phyloP scores from a whole-genome alignment of 2,113 vertebrate genomes.

The Galemys pyrenaicus region DNA sequence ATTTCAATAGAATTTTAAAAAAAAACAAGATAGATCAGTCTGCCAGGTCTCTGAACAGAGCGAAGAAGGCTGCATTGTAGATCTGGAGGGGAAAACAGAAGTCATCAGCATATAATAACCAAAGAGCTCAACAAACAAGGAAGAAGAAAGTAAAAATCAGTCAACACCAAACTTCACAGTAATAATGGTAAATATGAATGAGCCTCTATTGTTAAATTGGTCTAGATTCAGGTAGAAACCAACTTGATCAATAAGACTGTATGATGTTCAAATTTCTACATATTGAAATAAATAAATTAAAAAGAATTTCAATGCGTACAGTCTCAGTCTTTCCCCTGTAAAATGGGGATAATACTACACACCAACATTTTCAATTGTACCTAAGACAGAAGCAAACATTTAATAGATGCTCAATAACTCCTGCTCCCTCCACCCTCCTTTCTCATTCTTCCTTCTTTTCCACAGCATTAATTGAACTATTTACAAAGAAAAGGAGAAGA shows the following conservation, averaged over 20 bases:
- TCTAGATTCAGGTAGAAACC: neutral
- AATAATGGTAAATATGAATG: neutral
- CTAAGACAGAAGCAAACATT: neutral
- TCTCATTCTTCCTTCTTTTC: neutral
- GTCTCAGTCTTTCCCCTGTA: neutral
- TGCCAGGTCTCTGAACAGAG: neutral
- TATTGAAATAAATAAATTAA: neutral
- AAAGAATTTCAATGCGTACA: neutral
- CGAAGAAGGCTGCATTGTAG: neutral
- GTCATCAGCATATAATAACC: neutral
- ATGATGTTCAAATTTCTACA: neutral
- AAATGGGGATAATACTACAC: neutral
- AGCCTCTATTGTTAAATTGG: neutral
- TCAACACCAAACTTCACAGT: neutral
- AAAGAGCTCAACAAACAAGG: neutral
- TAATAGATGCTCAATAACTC: neutral
- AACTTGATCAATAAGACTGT: neutral
- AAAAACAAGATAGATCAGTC: neutral
- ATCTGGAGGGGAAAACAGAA: neutral
- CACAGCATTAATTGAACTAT: neutral
- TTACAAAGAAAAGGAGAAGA: neutral
- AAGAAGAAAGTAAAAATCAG: neutral
- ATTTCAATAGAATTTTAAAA: neutral
- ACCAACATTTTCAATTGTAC: neutral
- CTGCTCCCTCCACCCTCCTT: neutral